phyloP scores from a whole-genome alignment of 2,888 invertebrate genomes.

The Lydus trimaculatus region DNA sequence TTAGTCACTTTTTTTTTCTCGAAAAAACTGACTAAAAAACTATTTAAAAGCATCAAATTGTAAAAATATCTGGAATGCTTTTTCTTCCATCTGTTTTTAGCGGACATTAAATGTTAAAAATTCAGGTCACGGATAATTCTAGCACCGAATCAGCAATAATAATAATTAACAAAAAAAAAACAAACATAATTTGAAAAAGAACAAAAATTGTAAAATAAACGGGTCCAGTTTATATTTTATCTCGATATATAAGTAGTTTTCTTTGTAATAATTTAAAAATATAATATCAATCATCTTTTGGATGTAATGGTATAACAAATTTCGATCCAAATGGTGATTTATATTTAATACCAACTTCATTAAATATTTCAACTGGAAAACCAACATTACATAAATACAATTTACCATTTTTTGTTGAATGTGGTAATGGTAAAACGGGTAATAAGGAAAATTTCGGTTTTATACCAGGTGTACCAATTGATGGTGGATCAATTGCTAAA shows the following conservation, averaged over 20 bases:
- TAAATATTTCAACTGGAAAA: constrained; percentile 79
- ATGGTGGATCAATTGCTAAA: constrained; percentile 79
- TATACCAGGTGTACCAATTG: constrained; percentile 69
- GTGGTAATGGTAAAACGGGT: constrained; percentile 74
- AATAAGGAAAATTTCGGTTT: constrained; percentile 73
- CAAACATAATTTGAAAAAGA: neutral
- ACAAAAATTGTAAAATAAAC: neutral
- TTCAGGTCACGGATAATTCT: neutral
- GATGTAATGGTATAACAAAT: constrained; percentile 78
- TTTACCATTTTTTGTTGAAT: constrained; percentile 71
- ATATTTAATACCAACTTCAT: constrained; percentile 78
- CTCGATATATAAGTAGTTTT: neutral
- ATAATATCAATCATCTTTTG: constrained; percentile 43
- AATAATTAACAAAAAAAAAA: neutral
- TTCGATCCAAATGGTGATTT: constrained; percentile 86
- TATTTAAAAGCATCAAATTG: neutral
- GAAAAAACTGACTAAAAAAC: neutral
- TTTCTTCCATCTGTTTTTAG: neutral
- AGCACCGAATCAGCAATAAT: neutral
- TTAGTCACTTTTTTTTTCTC: neutral
- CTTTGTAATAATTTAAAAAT: neutral
- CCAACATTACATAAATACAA: constrained; percentile 87
- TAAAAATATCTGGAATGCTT: constrained; percentile 8
- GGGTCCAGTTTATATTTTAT: neutral
- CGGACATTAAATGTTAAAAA: neutral